Percentiles rank a stretch among this genome's conserved stretches.
Conservation (phyloP, 1,140 invertebrate genomes). For the Ceratina calcarata region DNA sequence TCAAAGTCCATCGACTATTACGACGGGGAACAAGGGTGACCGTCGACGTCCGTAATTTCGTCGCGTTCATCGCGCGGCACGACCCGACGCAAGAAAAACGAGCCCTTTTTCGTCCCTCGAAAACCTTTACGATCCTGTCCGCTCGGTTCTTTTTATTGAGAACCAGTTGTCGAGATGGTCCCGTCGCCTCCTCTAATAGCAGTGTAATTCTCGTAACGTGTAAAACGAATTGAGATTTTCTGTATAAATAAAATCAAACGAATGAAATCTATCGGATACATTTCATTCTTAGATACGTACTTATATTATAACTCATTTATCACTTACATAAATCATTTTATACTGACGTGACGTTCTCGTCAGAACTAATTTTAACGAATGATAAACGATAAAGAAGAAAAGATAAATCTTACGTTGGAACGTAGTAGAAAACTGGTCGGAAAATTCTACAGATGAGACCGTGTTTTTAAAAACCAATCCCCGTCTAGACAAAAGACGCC, state of each 20-base stretch:
- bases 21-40: constrained; percentile 8
- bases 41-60: constrained; percentile 23
- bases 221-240: not conserved
- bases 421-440: not conserved
- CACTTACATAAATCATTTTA: too few species aligned
- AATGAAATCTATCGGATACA: too few species aligned
- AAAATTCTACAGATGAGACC: not conserved
- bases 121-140: constrained; percentile 3
- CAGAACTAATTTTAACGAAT: too few species aligned
- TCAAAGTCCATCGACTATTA: constrained; percentile 27
- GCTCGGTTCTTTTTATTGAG: not conserved
- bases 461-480: not conserved
- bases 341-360: too few species aligned
- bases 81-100: not conserved
- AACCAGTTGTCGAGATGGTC: too few species aligned
- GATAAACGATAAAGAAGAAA: too few species aligned
- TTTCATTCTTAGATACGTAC: too few species aligned
- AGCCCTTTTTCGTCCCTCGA: constrained; percentile 6
- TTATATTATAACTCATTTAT: too few species aligned
- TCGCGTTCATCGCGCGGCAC: not conserved
- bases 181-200: not conserved
- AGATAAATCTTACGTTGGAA: too few species aligned
- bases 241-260: too few species aligned
- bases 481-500: not conserved
- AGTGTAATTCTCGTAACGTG: not conserved